Percentiles rank a stretch among this genome's conserved stretches.
Conservation (phyloP, 2,797 vertebrate species). For the Balearica regulorum region DNA sequence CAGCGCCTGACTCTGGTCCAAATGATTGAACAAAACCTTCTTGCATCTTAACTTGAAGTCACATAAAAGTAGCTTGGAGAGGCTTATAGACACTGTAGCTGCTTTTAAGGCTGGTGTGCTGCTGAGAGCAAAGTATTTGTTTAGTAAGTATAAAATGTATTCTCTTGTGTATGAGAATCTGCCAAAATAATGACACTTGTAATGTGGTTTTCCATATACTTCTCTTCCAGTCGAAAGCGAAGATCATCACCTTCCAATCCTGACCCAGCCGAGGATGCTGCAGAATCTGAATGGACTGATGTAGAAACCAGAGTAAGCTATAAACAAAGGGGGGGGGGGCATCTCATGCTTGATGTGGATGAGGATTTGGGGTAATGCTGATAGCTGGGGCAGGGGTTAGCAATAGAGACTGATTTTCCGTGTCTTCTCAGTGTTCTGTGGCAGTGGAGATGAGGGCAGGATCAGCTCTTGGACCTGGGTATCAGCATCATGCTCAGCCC, state of each 20-base stretch:
- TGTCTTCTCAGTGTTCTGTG: constrained; percentile 83
- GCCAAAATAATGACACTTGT: accelerated
- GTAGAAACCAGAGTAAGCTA: constrained; percentile 89
- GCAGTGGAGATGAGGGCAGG: constrained; percentile 93
- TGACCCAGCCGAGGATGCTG: constrained; percentile 37
- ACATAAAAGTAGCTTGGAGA: neutral
- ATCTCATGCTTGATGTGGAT: accelerated
- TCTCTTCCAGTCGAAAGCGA: constrained; percentile 69
- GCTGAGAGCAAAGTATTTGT: neutral
- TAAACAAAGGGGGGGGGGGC: neutral
- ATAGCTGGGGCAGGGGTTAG: neutral
- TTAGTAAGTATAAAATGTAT: accelerated
- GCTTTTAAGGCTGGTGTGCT: neutral
- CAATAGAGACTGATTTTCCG: neutral
- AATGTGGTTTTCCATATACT: accelerated
- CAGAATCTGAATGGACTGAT: constrained; percentile 87
- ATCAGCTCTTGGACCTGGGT: constrained; percentile 87
- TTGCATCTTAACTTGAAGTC: neutral
- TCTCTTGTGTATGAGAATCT: neutral
- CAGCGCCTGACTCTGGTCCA: accelerated
- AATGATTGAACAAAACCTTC: accelerated
- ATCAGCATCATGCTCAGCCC: constrained; percentile 85
- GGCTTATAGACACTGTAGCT: neutral
- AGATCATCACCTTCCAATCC: constrained; percentile 65
- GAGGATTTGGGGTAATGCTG: neutral